Base-by-base conservation (phyloP, 2,888 invertebrate species). In the Campoletis raptor region DNA sequence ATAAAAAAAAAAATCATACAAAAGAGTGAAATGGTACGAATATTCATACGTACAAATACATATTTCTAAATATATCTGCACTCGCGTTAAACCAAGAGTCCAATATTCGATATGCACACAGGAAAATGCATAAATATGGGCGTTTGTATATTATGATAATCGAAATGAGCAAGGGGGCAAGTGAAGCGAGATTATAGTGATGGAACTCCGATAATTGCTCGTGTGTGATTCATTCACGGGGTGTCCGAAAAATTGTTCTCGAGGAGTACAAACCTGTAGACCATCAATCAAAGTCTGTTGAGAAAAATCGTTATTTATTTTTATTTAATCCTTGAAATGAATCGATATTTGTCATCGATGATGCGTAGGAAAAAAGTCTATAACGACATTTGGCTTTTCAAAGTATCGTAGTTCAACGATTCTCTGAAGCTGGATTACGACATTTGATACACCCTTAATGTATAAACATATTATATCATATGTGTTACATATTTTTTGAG, bases 121-220 rank as follows among this genome's bases (percentile, higher is more conserved):
- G 48, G 54, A 48, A 82, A 37, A 42, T 15, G 42, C 40, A 48
- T 12, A 48, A 24, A 36, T 45, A 42, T 21, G 64, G 21, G 30
- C 37, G 76, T 64, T 54, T 18, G 48, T 67, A 52, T 52, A 67
- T 69, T 66, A 83, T 64, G 76, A 83, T 86, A 80, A 80, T 54
- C 80, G 67, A 18, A 83, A 74, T 70, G 24, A 74, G 79, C 69
- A 64, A 45, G 81, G 66, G 70, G 66, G 70, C 67, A 66, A 82
- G 48, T 77, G 66, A 73, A 80, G 76, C 72, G 76, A 76, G 80
- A 86, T 83, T 72, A 86, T 37, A 10, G 76, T 81, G 80, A 86
- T 81, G 83, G 42, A 83, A 73, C 67, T 37, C 72, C 61, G 83
- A 86, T 86, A 83, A 86, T 83, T 83, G 80, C 80, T 66, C 45